Evolutionary conservation across 2,888 invertebrate species (phyloP).

Genomic region (Arge pagana): DNA sequence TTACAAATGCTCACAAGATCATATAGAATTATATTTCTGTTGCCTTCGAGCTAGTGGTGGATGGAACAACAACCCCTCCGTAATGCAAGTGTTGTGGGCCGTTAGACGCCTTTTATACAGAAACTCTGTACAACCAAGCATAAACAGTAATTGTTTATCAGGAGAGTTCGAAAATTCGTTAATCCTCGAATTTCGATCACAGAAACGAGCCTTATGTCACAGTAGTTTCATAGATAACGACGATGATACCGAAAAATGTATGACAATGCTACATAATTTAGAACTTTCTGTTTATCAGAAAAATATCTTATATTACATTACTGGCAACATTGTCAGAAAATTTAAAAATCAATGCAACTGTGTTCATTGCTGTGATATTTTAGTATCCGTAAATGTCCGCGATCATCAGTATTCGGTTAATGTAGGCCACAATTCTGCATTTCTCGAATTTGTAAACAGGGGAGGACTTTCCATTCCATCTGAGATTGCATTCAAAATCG

Average conservation of each 20-base stretch:
- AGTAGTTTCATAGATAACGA: no score
- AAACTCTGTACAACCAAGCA: constrained; percentile 33
- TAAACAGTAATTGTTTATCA: constrained; percentile 30
- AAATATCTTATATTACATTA: constrained; percentile 19
- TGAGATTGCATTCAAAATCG: neutral
- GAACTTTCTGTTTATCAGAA: constrained; percentile 9
- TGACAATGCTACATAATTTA: neutral
- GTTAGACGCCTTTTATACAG: constrained; percentile 33
- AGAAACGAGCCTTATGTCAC: neutral
- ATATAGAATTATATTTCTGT: constrained; percentile 34
- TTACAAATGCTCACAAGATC: constrained; percentile 33
- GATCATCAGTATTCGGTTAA: neutral
- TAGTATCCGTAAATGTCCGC: no score
- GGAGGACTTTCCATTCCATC: constrained; percentile 6
- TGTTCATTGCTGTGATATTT: constrained; percentile 12
- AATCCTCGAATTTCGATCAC: constrained; percentile 13
- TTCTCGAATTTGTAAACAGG: constrained; percentile 8
- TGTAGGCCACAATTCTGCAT: constrained; percentile 1
- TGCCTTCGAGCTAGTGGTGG: constrained; percentile 34
- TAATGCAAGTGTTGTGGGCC: constrained; percentile 34
- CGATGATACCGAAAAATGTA: neutral
- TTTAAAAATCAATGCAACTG: constrained; percentile 1
- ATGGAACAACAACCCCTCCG: constrained; percentile 37
- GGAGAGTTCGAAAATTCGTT: neutral
- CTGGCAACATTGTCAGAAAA: constrained; percentile 8